Conservation (phyloP, 2,113 vertebrate genomes). For the Heloderma charlesbogerti region DNA sequence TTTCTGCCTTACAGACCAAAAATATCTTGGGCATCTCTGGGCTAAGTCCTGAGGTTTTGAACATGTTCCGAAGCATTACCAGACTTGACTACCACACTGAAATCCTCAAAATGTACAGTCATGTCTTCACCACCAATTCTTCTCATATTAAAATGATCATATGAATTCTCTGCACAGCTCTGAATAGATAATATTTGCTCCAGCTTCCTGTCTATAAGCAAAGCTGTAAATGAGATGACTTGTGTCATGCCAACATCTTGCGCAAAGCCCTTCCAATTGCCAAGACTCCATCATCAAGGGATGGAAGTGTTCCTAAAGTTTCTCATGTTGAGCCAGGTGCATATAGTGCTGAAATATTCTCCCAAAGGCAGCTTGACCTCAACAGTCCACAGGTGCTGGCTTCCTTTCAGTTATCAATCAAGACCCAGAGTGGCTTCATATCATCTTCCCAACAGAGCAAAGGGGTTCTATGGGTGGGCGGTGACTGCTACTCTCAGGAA, state of each 20-base stretch:
- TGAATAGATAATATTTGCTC: slow-evolving; percentile 15
- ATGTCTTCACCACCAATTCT: background rate
- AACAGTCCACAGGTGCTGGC: slow-evolving; percentile 56
- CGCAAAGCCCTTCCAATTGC: slow-evolving; percentile 41
- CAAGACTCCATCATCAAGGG: slow-evolving; percentile 60
- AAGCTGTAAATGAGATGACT: slow-evolving; percentile 33
- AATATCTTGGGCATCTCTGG: background rate
- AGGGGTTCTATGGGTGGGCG: background rate
- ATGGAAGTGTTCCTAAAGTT: slow-evolving; percentile 53
- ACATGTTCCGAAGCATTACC: background rate
- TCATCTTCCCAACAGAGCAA: background rate
- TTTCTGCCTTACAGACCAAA: background rate
- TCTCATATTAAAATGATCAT: background rate
- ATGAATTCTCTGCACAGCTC: background rate
- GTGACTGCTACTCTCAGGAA: background rate
- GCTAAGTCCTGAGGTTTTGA: background rate
- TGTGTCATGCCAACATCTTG: slow-evolving; percentile 28
- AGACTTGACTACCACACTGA: background rate
- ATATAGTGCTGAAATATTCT: slow-evolving; percentile 54
- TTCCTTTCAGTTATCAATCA: slow-evolving; percentile 64
- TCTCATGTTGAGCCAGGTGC: slow-evolving; percentile 64
- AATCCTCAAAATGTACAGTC: background rate
- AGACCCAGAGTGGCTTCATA: background rate
- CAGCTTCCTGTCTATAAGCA: slow-evolving; percentile 12
- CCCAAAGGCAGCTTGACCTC: slow-evolving; percentile 65